Base-by-base conservation (phyloP, 2,888 invertebrate genomes). In the Epinotia nisella region DNA sequence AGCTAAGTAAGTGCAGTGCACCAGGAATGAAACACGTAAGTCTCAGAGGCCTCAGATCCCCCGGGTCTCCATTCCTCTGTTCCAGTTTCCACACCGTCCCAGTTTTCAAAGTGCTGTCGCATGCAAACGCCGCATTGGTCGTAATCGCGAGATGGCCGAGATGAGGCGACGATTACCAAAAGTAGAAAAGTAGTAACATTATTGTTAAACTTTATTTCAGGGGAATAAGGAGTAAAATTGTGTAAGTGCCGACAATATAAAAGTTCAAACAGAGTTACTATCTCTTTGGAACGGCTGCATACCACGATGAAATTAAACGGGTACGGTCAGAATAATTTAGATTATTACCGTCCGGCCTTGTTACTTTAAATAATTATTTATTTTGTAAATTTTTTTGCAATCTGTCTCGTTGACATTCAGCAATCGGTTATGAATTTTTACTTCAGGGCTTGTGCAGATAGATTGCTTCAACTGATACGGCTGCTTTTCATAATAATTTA, bases 61-160 rank as follows among this genome's bases (percentile, higher is more conserved):
- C 10, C n/a, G 21, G 19, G 39, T 17, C n/a, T 66, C 51, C 59
- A 66, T 45, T 64, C 69, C 75, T 70, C 67, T 64, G 73, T 74
- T 76, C 75, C 68, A 74, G 74, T 76, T 76, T 77, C 76, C 74
- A 77, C 76, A 69, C 49, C 41, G 74, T 75, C 65, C 76, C 70
- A 73, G 75, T 76, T 70, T 76, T 70, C 64, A 65, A 60, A 53
- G 79, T 76, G 77, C 77, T 79, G 78, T 77, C 78, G 83, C 82
- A 84, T 85, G 83, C 81, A 81, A 85, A 84, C 81, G 81, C 80
- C 79, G 78, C 78, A 82, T 83, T 78, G 77, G 76, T 70, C 71
- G 81, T 80, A 80, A 83, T 84, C 79, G 79, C 80, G 81, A 83
- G 81, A 83, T 80, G 81, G 81, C 81, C 77, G 76, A 80, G 80